Conservation (phyloP, 2,888 invertebrate species). For the Hypolimnas misippus region DNA sequence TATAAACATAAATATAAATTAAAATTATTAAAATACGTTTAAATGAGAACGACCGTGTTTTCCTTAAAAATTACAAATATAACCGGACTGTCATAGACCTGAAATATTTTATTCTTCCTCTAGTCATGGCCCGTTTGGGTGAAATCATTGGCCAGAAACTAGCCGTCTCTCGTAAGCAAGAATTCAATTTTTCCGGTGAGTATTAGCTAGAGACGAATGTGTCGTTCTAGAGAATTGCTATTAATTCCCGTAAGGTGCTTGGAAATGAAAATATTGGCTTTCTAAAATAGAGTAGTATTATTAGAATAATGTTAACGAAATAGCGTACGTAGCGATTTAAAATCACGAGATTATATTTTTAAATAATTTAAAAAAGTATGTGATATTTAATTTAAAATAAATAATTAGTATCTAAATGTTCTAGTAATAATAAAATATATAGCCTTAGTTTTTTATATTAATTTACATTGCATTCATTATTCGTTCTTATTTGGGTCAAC, state of each 20-base stretch:
- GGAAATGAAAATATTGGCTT: not conserved
- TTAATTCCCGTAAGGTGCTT: slow-evolving; percentile 8
- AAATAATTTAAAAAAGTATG: too few relatives aligned
- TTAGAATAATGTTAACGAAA: not conserved
- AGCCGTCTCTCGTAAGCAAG: slow-evolving; percentile 6
- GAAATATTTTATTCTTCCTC: slow-evolving; percentile 13
- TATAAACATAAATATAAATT: too few relatives aligned
- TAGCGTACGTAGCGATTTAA: not conserved
- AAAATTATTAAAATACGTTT: too few relatives aligned
- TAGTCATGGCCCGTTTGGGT: slow-evolving; percentile 16
- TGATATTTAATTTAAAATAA: too few relatives aligned
- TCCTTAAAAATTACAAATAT: not conserved
- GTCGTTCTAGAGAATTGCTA: slow-evolving; percentile 21
- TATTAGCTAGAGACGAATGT: slow-evolving; percentile 13
- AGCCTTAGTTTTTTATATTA: too few relatives aligned
- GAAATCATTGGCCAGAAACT: slow-evolving; percentile 21
- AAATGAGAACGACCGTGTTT: not conserved
- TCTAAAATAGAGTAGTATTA: not conserved
- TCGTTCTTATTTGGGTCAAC: not conserved
- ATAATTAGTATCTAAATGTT: too few relatives aligned
- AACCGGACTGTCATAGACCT: not conserved
- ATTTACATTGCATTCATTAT: not conserved
- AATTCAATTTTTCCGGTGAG: slow-evolving; percentile 1
- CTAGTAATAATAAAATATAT: too few relatives aligned
- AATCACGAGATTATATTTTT: too few relatives aligned